Percentiles rank a stretch among this genome's conserved stretches.
Evolutionary conservation across 2,888 invertebrate genomes (phyloP).

Genomic region (Ferdinandea cuprea): DNA sequence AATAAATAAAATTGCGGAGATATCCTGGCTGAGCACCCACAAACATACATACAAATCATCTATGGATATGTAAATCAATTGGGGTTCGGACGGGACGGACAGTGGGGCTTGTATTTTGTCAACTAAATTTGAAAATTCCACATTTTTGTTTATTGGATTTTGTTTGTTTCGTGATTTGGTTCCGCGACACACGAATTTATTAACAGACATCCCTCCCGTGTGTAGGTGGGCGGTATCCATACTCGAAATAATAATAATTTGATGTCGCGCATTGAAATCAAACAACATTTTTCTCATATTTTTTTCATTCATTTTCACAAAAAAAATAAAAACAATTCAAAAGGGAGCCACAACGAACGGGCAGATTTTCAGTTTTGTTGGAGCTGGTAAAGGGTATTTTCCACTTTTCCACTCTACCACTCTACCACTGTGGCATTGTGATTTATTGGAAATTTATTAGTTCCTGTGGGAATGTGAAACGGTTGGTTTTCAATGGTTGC

Average conservation of each 20-base stretch:
- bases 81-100: background rate
- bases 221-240: constrained; percentile 1
- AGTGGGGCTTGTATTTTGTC: constrained; percentile 27
- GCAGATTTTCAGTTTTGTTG: background rate
- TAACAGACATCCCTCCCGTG: background rate
- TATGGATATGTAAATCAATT: no score
- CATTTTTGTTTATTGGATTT: constrained; percentile 32
- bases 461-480: constrained; percentile 55
- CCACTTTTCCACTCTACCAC: constrained; percentile 4
- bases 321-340: background rate
- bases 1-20: constrained; percentile 51
- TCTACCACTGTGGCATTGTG: constrained; percentile 42
- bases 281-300: constrained; percentile 38
- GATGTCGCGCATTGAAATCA: constrained; percentile 51
- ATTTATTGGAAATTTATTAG: constrained; percentile 70
- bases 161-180: constrained; percentile 38
- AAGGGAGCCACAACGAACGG: background rate
- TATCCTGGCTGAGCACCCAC: constrained; percentile 42
- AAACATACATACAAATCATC: no score
- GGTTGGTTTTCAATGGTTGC: constrained; percentile 18
- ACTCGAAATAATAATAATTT: constrained; percentile 44
- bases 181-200: constrained; percentile 30
- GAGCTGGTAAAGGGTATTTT: constrained; percentile 24
- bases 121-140: constrained; percentile 50
- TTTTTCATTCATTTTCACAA: constrained; percentile 43